Conservation (phyloP, 2,888 invertebrate species). For the Chironomus riparius region DNA sequence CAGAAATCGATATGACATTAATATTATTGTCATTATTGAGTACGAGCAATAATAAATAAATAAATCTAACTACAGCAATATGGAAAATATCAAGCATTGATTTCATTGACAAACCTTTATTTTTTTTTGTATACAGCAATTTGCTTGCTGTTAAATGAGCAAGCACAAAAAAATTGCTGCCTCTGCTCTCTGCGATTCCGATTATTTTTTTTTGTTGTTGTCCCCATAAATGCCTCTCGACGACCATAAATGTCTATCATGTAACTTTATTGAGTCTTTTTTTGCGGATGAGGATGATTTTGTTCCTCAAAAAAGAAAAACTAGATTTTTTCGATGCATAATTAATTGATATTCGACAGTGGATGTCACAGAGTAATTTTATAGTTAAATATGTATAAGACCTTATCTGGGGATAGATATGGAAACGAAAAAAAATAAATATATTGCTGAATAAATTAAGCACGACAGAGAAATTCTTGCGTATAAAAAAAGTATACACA, state of each 20-base stretch:
- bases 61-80: too few relatives aligned
- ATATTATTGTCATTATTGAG: too few relatives aligned
- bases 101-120: too few relatives aligned
- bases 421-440: too few relatives aligned
- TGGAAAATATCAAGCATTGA: too few relatives aligned
- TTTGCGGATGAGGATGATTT: not conserved
- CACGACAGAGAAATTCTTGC: not conserved
- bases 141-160: too few relatives aligned
- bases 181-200: not conserved
- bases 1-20: too few relatives aligned
- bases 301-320: not conserved
- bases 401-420: not conserved
- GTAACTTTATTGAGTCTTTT: not conserved
- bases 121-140: too few relatives aligned
- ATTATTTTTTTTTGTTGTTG: not conserved
- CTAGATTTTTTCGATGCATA: not conserved
- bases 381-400: not conserved
- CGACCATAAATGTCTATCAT: constrained; percentile 1
- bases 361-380: too few relatives aligned
- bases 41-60: too few relatives aligned
- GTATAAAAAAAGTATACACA: not conserved
- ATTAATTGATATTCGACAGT: constrained; percentile 11
- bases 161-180: too few relatives aligned
- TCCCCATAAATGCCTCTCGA: not conserved
- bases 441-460: not conserved